phyloP scores from a whole-genome alignment of 2,797 vertebrate genomes.

The Gouania willdenowi region DNA sequence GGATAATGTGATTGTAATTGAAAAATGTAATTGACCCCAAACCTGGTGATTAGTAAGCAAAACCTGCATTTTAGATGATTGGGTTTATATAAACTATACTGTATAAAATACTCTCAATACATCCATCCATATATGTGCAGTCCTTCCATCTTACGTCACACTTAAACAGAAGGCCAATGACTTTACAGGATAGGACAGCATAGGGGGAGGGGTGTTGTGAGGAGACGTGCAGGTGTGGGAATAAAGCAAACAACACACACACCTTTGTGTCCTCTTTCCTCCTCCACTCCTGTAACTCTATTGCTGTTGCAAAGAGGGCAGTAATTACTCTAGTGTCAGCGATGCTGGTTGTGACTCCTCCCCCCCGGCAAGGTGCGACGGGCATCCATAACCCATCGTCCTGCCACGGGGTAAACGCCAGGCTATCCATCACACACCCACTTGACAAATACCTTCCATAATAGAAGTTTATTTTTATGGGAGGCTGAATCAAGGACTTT shows the following conservation, averaged over 20 bases:
- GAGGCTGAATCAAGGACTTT: conserved; percentile 99
- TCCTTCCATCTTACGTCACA: too few relatives aligned
- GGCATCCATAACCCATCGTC: conserved; percentile 96
- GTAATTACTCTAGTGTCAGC: conserved; percentile 84
- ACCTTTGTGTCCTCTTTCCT: conserved; percentile 22
- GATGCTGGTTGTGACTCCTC: conserved; percentile 88
- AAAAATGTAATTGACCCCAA: too few relatives aligned
- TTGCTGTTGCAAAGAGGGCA: conserved; percentile 66
- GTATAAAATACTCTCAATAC: too few relatives aligned
- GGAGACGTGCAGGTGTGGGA: conserved; percentile 60
- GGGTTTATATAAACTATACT: too few relatives aligned
- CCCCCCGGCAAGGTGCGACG: conserved; percentile 84
- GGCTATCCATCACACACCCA: conserved; percentile 96
- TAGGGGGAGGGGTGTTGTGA: conserved; percentile 6
- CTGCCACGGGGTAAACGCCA: conserved; percentile 94
- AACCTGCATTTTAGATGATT: too few relatives aligned
- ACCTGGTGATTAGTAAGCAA: too few relatives aligned
- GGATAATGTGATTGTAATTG: too few relatives aligned
- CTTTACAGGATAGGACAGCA: too few relatives aligned
- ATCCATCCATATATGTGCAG: conserved; percentile 2
- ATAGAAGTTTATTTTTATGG: conserved; percentile 99
- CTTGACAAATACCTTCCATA: conserved; percentile 99
- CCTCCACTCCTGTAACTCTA: conserved; percentile 35
- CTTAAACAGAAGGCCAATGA: too few relatives aligned
- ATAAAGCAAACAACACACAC: conserved; percentile 14